Conservation (phyloP, 1,140 invertebrate species). For the Drosophila gunungcola region DNA sequence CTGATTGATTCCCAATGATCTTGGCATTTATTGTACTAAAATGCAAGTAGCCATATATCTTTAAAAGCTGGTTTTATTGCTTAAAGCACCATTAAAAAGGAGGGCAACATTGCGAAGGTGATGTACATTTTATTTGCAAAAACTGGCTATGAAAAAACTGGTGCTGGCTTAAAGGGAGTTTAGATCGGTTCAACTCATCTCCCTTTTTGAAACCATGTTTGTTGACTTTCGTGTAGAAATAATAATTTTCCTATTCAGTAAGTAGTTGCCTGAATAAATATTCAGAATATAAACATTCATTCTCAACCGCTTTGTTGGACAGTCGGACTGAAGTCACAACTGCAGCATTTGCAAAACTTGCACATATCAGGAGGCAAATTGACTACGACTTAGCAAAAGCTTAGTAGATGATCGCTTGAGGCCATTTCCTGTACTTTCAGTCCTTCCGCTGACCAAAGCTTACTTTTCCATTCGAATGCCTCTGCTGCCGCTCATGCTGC, state of each 20-base stretch:
- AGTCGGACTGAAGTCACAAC: slow-evolving; percentile 20
- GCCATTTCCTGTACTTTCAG: slow-evolving; percentile 35
- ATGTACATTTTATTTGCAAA: background rate
- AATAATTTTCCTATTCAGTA: background rate
- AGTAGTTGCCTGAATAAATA: slow-evolving; percentile 13
- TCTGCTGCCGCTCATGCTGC: background rate
- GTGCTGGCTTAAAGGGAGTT: no score
- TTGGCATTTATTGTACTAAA: slow-evolving; percentile 13
- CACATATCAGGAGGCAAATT: slow-evolving; percentile 28
- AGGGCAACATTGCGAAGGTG: background rate
- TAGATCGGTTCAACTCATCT: no score
- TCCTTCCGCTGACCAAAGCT: slow-evolving; percentile 36
- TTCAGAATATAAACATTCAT: slow-evolving; percentile 2
- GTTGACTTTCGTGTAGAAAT: background rate
- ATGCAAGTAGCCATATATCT: slow-evolving; percentile 5
- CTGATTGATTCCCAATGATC: slow-evolving; percentile 18
- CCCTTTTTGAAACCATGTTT: background rate
- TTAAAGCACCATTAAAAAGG: background rate
- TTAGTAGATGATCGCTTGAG: slow-evolving; percentile 36
- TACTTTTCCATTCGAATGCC: slow-evolving; percentile 17
- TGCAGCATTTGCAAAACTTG: slow-evolving; percentile 17
- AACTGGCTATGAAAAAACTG: background rate
- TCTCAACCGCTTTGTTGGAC: background rate
- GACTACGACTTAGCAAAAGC: slow-evolving; percentile 25
- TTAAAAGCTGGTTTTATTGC: background rate